Evolutionary conservation across 1,140 invertebrate species (phyloP).

Genomic region (Portunus trituberculatus): DNA sequence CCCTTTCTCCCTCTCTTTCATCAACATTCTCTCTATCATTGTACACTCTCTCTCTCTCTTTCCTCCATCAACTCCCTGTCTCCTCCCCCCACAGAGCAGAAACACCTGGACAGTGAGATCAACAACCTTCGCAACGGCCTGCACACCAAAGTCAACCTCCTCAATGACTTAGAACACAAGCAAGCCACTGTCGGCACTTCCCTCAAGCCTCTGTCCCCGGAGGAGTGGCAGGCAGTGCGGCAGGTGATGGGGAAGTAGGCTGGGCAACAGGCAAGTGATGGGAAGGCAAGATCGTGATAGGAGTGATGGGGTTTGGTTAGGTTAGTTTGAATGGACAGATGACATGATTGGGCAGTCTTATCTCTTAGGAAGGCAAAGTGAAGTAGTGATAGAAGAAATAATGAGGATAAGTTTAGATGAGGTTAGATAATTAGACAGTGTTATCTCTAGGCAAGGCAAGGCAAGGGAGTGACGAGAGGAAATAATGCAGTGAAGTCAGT

Average conservation of each 20-base stretch:
- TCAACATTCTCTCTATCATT: too few relatives aligned
- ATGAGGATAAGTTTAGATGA: too few relatives aligned
- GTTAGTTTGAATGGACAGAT: too few relatives aligned
- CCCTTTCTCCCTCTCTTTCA: neutral
- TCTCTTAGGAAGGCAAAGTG: too few relatives aligned
- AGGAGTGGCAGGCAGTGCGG: constrained; percentile 75
- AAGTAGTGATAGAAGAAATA: too few relatives aligned
- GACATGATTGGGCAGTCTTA: too few relatives aligned
- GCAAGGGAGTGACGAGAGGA: too few relatives aligned
- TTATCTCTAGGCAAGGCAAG: too few relatives aligned
- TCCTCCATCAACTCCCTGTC: neutral
- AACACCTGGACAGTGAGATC: constrained; percentile 87
- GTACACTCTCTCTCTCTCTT: too few relatives aligned
- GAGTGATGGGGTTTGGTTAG: too few relatives aligned
- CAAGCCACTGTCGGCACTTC: constrained; percentile 62
- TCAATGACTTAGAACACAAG: constrained; percentile 72
- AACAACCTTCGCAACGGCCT: constrained; percentile 87
- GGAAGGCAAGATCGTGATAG: neutral
- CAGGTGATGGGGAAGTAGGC: constrained; percentile 67
- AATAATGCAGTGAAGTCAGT: too few relatives aligned
- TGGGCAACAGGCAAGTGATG: neutral
- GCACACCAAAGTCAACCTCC: constrained; percentile 80
- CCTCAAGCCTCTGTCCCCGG: constrained; percentile 71
- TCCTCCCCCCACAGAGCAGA: constrained; percentile 85
- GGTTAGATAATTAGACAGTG: too few relatives aligned